phyloP scores from a whole-genome alignment of 2,113 vertebrate species.

The Boulengeromyrus knoepffleri region DNA sequence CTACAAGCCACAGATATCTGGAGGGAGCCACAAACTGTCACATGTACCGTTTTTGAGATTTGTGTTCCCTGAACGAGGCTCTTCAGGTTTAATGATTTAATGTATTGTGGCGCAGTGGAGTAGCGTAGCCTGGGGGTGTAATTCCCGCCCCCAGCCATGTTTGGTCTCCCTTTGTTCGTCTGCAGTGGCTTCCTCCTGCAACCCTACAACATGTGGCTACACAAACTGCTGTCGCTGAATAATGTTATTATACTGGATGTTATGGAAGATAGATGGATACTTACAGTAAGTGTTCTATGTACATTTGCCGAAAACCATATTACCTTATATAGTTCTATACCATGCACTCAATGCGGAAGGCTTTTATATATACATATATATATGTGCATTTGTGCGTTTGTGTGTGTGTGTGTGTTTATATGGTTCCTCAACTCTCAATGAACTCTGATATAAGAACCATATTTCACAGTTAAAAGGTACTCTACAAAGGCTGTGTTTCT shows the following conservation, averaged over 20 bases:
- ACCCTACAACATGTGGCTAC: not conserved
- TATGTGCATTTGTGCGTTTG: not conserved
- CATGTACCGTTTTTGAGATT: not conserved
- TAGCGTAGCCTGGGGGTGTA: not conserved
- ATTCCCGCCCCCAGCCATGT: not conserved
- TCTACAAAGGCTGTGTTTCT: not conserved
- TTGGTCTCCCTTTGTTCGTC: not conserved
- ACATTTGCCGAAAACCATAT: not conserved
- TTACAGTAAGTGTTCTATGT: not conserved
- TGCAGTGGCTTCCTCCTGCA: not conserved
- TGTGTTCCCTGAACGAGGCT: not conserved
- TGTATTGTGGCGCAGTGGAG: not conserved
- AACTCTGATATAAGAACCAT: not conserved
- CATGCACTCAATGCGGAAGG: not conserved
- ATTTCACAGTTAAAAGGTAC: not conserved
- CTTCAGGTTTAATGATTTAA: not conserved
- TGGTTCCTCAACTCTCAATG: not conserved
- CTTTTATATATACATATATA: not conserved
- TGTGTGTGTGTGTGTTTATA: too few relatives aligned
- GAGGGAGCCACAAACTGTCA: not conserved
- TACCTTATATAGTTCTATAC: not conserved
- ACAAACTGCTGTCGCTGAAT: not conserved
- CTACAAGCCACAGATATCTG: not conserved
- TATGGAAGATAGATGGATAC: not conserved
- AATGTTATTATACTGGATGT: not conserved